phyloP scores from a whole-genome alignment of 23 tunicate species.

The Halocynthia roretzi region DNA sequence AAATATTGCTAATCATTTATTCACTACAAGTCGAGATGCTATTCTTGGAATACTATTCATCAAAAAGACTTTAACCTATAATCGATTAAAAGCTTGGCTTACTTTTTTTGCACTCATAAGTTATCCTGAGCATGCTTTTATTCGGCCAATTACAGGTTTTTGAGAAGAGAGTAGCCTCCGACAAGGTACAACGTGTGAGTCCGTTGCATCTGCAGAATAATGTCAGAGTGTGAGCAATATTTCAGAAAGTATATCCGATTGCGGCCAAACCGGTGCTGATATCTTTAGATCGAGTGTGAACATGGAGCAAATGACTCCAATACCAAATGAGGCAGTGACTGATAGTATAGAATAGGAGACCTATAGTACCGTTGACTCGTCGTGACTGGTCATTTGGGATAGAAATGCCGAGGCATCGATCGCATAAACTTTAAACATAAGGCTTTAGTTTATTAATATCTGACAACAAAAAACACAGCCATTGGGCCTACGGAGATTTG shows the following conservation, averaged over 20 bases:
- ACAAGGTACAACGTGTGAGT: background rate
- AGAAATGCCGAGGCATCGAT: too few species aligned
- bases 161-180: background rate
- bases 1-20: too few species aligned
- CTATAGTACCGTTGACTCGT: too few species aligned
- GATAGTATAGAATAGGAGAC: too few species aligned
- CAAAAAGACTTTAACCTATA: background rate
- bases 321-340: too few species aligned
- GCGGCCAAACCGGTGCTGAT: background rate
- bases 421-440: too few species aligned
- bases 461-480: too few species aligned
- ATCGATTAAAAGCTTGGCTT: too few species aligned
- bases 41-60: background rate
- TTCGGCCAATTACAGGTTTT: conserved; percentile 1
- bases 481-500: too few species aligned
- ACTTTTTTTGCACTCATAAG: background rate
- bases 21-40: background rate
- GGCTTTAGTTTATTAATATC: too few species aligned
- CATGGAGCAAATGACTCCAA: too few species aligned
- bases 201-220: conserved; percentile 1
- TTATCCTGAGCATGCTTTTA: background rate
- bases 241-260: background rate
- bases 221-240: background rate
- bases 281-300: background rate
- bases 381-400: too few species aligned